These are phyloP conservation scores for Melospiza melodia DNA, from an alignment of 2,113 vertebrate species.

Conservation along the genomic window DNA sequence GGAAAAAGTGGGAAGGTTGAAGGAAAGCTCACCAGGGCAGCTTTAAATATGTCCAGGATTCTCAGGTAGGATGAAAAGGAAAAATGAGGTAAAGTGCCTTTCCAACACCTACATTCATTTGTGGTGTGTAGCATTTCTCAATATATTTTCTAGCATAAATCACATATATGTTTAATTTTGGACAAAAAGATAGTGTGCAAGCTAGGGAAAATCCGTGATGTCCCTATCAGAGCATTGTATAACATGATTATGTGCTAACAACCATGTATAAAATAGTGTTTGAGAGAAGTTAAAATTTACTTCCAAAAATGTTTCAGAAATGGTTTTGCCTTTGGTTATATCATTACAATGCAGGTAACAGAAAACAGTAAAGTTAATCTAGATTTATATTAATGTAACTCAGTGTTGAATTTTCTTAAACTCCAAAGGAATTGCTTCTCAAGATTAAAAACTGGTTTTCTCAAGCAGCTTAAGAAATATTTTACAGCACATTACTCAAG, in stretches of 20 bases:
- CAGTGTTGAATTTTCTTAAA: neutral
- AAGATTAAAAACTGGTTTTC: neutral
- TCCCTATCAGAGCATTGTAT: neutral
- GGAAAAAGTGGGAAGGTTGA: neutral
- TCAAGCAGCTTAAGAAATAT: neutral
- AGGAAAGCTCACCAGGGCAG: neutral
- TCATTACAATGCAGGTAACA: neutral
- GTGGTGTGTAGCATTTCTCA: neutral
- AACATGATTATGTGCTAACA: neutral
- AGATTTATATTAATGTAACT: neutral
- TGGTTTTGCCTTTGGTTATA: neutral
- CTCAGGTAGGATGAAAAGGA: neutral
- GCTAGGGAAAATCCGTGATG: neutral
- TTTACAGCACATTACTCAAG: neutral
- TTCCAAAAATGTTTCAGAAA: neutral
- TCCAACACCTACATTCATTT: neutral
- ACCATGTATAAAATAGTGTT: neutral
- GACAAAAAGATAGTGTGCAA: neutral
- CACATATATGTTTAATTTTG: accelerated
- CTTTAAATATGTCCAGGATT: neutral
- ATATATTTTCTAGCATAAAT: neutral
- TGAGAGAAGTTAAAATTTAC: neutral
- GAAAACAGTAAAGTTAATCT: neutral
- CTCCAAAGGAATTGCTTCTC: neutral
- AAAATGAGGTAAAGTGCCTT: neutral